Evolutionary conservation across 2,888 invertebrate genomes (phyloP), one percentile per base, ranked within the genome.

Genomic region (Euphydryas editha): DNA sequence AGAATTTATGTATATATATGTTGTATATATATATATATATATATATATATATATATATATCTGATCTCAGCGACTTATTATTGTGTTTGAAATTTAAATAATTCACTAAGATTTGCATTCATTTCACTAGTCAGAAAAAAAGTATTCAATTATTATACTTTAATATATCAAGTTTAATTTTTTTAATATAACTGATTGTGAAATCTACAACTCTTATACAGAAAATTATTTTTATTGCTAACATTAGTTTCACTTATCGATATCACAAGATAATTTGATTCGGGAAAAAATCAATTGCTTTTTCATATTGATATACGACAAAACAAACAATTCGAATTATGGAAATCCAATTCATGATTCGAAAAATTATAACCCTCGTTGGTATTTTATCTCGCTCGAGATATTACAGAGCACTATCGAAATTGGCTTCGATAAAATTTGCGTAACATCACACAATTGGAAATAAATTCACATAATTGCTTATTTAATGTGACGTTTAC

Each of bases 401-500:
- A 81, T 78, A 81, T 82, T 78, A 84, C 73, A 75, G 75, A 75
- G 83, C 87, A 88, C 87, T 91, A 92, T 90, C 85, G 86, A 84
- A 87, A 91, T 91, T 90, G 87, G 82, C 84, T 80, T 84, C 86
- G 81, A 90, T 90, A 85, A 87, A 86, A 86, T 87, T 86, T 85
- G 80, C 82, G 78, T 84, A 84, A 82, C 81, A 77, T 79, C 77
- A 75, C 76, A 74, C 82, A 78, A 84, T 82, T 84, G 84, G 81
- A 80, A 79, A 90, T 90, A 89, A 87, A 90, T 90, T 87, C 76
- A 79, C 76, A 78, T 88, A 88, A 89, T 89, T 88, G 85, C 81
- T 77, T 75, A 75, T 79, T 84, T 86, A 86, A 87, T 85, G 84
- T 81, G 79, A 78, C 80, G 72, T 82, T 77, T 73, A 72, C 73